Conservation (phyloP, 2,888 invertebrate genomes). For the Heliothis peltigera region DNA sequence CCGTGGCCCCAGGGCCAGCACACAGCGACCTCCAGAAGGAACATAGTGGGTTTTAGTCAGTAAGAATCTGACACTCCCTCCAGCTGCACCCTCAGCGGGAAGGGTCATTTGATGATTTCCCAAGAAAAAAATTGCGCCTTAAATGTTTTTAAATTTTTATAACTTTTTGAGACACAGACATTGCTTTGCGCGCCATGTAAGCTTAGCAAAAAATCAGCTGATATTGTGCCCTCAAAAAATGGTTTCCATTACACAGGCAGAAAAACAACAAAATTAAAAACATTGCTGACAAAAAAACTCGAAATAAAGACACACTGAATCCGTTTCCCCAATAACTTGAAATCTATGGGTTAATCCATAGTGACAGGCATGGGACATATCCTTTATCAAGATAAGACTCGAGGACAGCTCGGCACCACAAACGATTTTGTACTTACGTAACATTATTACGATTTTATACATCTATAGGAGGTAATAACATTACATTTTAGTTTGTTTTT, state of each 20-base stretch:
- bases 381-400: slow-evolving; percentile 51
- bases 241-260: background rate
- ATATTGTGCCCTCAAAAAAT: background rate
- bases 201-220: too few species aligned
- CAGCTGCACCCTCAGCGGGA: too few species aligned
- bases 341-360: slow-evolving; percentile 54
- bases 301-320: slow-evolving; percentile 25
- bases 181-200: too few species aligned
- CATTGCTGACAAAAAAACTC: slow-evolving; percentile 16
- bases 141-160: too few species aligned
- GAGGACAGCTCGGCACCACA: slow-evolving; percentile 31
- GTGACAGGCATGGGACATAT: slow-evolving; percentile 38
- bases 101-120: too few species aligned
- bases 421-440: slow-evolving; percentile 23
- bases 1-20: too few species aligned
- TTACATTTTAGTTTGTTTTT: slow-evolving; percentile 28
- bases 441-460: slow-evolving; percentile 21
- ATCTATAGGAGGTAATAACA: slow-evolving; percentile 12
- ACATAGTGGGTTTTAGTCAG: too few species aligned
- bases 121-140: too few species aligned
- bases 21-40: too few species aligned
- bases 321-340: slow-evolving; percentile 30
- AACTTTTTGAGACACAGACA: too few species aligned
- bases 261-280: slow-evolving; percentile 26
- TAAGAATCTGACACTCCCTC: too few species aligned